Evolutionary conservation across 2,113 vertebrate species (phyloP), one percentile per base, ranked within the genome.

Genomic region (Rallus limicola): DNA sequence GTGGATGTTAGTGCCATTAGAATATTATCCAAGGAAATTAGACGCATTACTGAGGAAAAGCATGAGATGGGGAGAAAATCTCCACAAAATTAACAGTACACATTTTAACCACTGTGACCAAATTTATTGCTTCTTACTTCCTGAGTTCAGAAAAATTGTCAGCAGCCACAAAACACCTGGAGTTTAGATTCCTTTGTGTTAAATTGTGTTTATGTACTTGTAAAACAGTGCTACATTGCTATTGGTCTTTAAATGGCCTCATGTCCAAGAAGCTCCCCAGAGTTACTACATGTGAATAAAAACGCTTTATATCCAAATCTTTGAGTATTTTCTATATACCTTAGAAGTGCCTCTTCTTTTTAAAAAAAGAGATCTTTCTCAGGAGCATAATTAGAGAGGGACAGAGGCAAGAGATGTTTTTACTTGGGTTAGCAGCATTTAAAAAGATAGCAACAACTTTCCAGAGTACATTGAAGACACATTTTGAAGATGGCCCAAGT

Each of bases 201-300:
- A 96, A 96, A 95, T 92, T 95, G 24, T 78, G 84, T 95, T 97
- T 97, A 91, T 91, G 33, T 38, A 86, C 80, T 86, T 95, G 40
- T 88, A 97, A 96, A 97, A 34, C 28, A 79, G 77, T 58, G 21
- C 29, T 58, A 53, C 78, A 55, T 26, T 69, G 40, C 36, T 75
- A 77, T 1, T 5, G 36, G 89, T 76, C 68, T 82, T 48, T 85
- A 62, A 93, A 94, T 95, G 86, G 16, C 48, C 40, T 91, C 70
- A 91, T 88, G 75, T 36, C 53, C 69, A 71, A 91, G 65, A 82
- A 92, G 65, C 65, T 53, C 21, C 65, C 19, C 50, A n/a, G 79
- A 88, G 84, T 59, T 70, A 92, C 71, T 84, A 13, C 7, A 14
- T 42, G 38, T 38, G 46, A 28, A 55, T 89, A 82, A n/a, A 82